Evolutionary conservation across 2,113 vertebrate genomes (phyloP).

Genomic region (Heptranchias perlo): DNA sequence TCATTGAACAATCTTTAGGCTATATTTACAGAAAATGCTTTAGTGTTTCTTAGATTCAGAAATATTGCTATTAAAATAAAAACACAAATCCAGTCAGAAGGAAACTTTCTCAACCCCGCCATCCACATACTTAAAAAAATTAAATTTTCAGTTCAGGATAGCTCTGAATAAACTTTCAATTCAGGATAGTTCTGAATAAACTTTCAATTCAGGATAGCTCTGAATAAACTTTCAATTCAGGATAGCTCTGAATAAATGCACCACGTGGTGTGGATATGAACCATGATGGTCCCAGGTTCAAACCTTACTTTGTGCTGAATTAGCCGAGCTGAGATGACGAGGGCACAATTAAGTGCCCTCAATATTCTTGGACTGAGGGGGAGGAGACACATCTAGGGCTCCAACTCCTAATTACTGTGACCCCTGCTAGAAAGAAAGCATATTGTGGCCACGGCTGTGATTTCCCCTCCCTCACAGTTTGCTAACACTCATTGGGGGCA

Average conservation of each 20-base stretch:
- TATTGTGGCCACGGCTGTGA: too few relatives aligned
- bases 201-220: background rate
- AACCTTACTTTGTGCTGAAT: background rate
- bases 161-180: background rate
- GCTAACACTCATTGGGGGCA: too few relatives aligned
- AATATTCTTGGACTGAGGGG: background rate
- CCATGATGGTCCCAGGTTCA: background rate
- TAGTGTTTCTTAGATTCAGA: background rate
- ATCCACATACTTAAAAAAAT: background rate
- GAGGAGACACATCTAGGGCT: background rate
- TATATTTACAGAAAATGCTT: background rate
- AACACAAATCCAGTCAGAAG: background rate
- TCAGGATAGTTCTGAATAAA: background rate
- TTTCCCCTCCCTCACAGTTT: too few relatives aligned
- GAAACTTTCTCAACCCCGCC: background rate
- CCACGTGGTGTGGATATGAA: background rate
- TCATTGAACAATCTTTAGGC: background rate
- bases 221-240: background rate
- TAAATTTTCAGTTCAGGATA: background rate
- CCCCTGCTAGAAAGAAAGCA: too few relatives aligned
- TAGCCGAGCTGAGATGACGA: background rate
- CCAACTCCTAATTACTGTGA: background rate
- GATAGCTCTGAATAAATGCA: background rate
- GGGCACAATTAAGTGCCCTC: too few relatives aligned
- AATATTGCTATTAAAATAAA: background rate